Conservation (phyloP, 2,797 vertebrate genomes). For the Tenualosa ilisha region DNA sequence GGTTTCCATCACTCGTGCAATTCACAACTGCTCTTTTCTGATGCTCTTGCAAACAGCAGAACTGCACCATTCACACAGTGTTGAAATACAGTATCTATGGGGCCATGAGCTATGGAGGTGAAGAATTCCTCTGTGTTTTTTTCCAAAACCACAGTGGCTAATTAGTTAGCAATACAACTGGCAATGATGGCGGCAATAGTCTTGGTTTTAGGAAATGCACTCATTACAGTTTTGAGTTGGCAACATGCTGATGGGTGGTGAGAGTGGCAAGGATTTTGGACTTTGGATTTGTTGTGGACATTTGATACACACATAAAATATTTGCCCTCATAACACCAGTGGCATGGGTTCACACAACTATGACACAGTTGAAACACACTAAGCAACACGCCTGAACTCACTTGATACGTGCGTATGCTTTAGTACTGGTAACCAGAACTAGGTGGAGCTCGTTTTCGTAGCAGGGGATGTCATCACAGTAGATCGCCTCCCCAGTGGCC, state of each 20-base stretch:
- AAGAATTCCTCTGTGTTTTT: no score
- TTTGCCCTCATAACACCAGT: background rate
- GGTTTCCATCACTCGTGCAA: background rate
- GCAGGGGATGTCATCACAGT: slow-evolving; percentile 89
- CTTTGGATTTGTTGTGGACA: background rate
- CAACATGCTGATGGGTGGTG: background rate
- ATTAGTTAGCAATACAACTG: no score
- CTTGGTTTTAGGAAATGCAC: no score
- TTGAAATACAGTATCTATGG: background rate
- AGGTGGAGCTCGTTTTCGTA: slow-evolving; percentile 88
- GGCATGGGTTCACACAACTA: background rate
- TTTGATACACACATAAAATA: background rate
- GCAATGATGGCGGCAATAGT: no score
- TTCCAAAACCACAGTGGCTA: no score
- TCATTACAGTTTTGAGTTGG: no score
- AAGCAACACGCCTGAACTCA: slow-evolving; percentile 51
- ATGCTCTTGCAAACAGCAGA: background rate
- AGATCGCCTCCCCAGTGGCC: slow-evolving; percentile 89
- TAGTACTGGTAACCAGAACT: slow-evolving; percentile 85
- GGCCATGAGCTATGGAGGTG: no score
- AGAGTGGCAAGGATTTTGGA: background rate
- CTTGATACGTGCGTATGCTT: slow-evolving; percentile 82
- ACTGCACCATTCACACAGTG: slow-evolving; percentile 67
- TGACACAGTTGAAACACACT: background rate
- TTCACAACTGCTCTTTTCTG: background rate